Evolutionary conservation across 2,797 vertebrate species (phyloP).

Genomic region (Coilia nasus): DNA sequence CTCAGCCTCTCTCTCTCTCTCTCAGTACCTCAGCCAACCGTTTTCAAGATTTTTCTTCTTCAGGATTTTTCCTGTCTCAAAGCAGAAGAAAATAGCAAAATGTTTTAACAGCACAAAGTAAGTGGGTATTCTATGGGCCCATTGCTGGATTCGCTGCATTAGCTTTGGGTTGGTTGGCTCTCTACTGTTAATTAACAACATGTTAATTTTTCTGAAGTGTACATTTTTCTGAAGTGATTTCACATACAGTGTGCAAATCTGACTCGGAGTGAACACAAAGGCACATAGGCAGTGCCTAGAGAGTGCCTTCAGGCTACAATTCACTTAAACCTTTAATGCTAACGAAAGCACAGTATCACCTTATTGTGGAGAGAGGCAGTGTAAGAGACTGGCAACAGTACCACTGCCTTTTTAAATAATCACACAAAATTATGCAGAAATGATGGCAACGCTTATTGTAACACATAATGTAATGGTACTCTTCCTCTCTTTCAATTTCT

Average conservation of each 20-base stretch:
- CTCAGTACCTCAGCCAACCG: neutral
- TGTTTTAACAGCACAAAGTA: neutral
- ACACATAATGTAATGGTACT: neutral
- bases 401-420: neutral
- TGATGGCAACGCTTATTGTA: too few relatives aligned
- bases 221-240: neutral
- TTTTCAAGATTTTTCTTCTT: neutral
- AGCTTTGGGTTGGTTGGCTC: neutral
- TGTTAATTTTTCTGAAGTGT: neutral
- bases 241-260: neutral
- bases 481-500: neutral
- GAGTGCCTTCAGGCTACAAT: neutral
- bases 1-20: neutral
- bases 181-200: neutral
- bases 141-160: neutral
- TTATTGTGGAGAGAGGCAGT: neutral
- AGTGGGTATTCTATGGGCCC: too few relatives aligned
- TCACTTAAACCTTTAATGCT: neutral
- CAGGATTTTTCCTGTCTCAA: neutral
- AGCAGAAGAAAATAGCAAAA: too few relatives aligned
- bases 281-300: neutral
- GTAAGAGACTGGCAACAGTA: neutral
- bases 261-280: neutral
- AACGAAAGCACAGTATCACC: neutral
- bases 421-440: neutral